Evolutionary conservation across 2,888 invertebrate genomes (phyloP), one percentile per base, ranked within the genome.

Genomic region (Tachina fera): DNA sequence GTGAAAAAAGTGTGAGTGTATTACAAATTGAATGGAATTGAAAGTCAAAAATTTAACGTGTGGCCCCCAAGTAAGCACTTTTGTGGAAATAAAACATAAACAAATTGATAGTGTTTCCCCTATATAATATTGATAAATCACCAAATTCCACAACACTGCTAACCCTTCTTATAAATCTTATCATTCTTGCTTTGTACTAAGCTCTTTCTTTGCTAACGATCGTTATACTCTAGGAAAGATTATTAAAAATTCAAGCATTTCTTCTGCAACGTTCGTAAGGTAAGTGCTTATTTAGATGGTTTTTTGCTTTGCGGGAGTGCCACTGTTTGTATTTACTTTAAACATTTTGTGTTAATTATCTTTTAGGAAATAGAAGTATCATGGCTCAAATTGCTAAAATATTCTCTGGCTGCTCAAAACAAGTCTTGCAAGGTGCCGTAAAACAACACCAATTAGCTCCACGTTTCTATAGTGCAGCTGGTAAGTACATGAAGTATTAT

Each of bases 311-410:
- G 31, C n/a, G 9, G 4, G 13, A 1, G 11, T 47, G 65, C 19
- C 39, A 61, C 14, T 78, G 13, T n/a, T 22, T 60, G 4, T 70
- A 4, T 70, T 65, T 56, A 43, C 9, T 43, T 8, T 16, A 61
- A 43, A 16, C 43, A 6, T 56, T 58, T 80, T 67, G 10, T 45
- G 56, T 47, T 60, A 31, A 63, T 53, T 53, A 45, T 2, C 11
- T 61, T 16, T 43, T 61, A 61, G 43, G 11, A 39, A 67, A 67
- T 49, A 63, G 58, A 61, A 71, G 60, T 51, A 70, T 58, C 58
- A 92, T 92, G 92, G 91, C 92, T 87, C 92, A 90, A 87, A 88
- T 92, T 89, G 90, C 90, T 86, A 92, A 91, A 88, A 87, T 92
- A 45, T 87, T 92, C 56, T 89, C 90, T 63, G 89, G 89, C 78